Evolutionary conservation across 2,113 vertebrate species (phyloP).

Genomic region (Dicrurus megarhynchus): DNA sequence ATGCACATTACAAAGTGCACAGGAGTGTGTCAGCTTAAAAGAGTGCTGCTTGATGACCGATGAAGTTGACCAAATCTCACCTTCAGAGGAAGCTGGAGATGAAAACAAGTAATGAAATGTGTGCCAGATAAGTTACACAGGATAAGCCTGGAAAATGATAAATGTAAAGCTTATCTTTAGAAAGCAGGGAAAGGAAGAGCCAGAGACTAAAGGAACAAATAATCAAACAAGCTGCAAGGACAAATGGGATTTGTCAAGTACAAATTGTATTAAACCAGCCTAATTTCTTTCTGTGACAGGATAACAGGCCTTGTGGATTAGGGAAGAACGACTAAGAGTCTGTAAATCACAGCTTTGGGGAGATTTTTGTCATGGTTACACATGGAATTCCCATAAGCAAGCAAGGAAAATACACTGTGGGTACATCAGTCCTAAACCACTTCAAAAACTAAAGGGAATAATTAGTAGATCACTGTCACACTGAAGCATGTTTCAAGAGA

Average conservation of each 20-base stretch:
- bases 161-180: slow-evolving; percentile 2
- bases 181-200: not conserved
- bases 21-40: not conserved
- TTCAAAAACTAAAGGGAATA: not conserved
- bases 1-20: not conserved
- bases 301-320: slow-evolving; percentile 2
- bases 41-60: not conserved
- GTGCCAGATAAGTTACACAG: not conserved
- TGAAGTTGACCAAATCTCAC: slow-evolving; percentile 14
- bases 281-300: slow-evolving; percentile 34
- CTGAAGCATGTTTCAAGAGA: not conserved
- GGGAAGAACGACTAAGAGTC: not conserved
- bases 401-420: not conserved
- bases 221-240: slow-evolving; percentile 34
- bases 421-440: not conserved
- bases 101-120: slow-evolving; percentile 7
- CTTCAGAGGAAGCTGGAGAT: not conserved
- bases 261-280: slow-evolving; percentile 33
- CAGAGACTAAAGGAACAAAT: slow-evolving; percentile 23
- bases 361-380: not conserved
- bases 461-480: not conserved
- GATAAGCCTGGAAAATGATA: slow-evolving; percentile 10
- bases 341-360: not conserved
- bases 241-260: slow-evolving; percentile 57
- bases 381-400: not conserved